Base-by-base conservation (phyloP, 2,888 invertebrate genomes). In the Hirtodrosophila duncani region DNA sequence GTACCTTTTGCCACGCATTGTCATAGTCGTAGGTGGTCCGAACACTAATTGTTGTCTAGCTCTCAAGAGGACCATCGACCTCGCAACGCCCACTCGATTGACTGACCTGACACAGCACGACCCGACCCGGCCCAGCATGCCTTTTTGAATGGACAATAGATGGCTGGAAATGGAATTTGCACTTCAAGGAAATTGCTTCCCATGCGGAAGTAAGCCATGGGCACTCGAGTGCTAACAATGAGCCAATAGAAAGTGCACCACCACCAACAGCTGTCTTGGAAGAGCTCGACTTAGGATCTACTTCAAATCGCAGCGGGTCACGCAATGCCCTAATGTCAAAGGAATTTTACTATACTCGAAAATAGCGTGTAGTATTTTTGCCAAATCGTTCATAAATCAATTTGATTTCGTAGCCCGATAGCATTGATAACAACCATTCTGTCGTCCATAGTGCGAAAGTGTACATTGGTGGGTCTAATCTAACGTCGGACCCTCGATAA, bases 321-420 rank as follows among this genome's bases (percentile, higher is more conserved):
- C 16, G 30, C 30, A 14, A 30, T 30, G 30, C 16, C n/a, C 30
- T 16, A 16, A 30, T 30, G 30, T 30, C 16, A 30, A 30, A 30
- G 30, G 30, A 30, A 30, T 30, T 30, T 30, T 30, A 30, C 30
- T 30, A 30, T 10, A 26, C 24, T 1, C 10, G 13, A 9, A 20
- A 41, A 51, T 42, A 30, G 24, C 11, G n/a, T n/a, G n/a, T n/a
- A n/a, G n/a, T 44, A 26, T 52, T 72, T 70, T 64, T 60, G 52
- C 55, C 59, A 74, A 78, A 79, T 75, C 72, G 69, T 57, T 63
- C 53, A 70, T 81, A 79, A 81, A 79, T 81, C 81, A 79, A 79
- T 79, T 81, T 66, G 79, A 81, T 78, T 71, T 63, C 30, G 37
- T 24, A 45, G 44, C 23, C 14, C 55, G 74, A 78, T 78, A 72